Base-by-base conservation (phyloP, 2,888 invertebrate genomes). In the Cantharis flavilabris region DNA sequence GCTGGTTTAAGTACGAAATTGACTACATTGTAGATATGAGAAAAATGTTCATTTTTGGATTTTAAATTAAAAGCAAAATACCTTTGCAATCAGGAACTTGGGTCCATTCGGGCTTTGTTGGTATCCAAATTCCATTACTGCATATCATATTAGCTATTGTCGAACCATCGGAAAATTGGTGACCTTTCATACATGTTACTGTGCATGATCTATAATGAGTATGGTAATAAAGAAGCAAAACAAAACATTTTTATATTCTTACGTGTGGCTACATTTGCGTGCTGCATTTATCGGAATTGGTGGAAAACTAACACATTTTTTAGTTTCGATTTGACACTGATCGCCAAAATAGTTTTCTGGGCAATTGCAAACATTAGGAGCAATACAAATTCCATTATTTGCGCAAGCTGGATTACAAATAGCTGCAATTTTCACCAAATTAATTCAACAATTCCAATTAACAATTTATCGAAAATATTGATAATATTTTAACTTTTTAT, bases 311-410 rank as follows among this genome's bases (percentile, higher is more conserved):
- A 94, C 88, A 83, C 96, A 96, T 0, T 94, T 93, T 77, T 92
- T 92, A 85, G 92, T 93, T 86, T 94, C 93, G 80, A 91, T 92
- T 88, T 96, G 93, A 85, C 96, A 96, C 83, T 91, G 91, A 0
- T 92, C 91, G 3, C 96, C 96, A 65, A 91, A 90, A 88, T 90
- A 96, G 84, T 93, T 93, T 70, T 92, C 90, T 0, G 94, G 91
- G 83, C 97, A 97, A 63, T 92, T 88, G 84, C 97, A 97, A 0
- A 92, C 89, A 85, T 95, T 94, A 0, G 94, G 94, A 26, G 91
- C 90, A 3, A 94, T 86, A 84, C 97, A 97, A 71, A 94, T 93
- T 0, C 97, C 97, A 73, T 92, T 94, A 87, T 97, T 96, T 85
- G 93, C 90, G 86, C 97, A 97, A 0, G 91, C 89, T 0, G 94